A percentile compares a stretch with the other conserved stretches of the same genome.
phyloP scores from a whole-genome alignment of 92 coral and sea anemone genomes.

The Chrysogorgia sp. region DNA sequence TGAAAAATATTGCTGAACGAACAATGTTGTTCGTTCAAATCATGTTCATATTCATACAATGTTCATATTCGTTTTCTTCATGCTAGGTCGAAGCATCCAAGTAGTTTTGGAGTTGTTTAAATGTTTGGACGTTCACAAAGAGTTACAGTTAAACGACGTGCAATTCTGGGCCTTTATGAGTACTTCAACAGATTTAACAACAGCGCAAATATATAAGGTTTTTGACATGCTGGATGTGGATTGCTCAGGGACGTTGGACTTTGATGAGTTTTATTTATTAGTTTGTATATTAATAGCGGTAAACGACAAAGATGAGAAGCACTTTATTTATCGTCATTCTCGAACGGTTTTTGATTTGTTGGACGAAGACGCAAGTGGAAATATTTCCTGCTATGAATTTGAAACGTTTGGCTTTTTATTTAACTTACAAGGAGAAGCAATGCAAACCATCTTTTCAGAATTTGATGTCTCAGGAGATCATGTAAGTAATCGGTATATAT shows the following conservation, averaged over 20 bases:
- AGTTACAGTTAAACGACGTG: constrained; percentile 86
- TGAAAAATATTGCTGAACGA: too few species aligned
- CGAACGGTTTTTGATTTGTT: constrained; percentile 92
- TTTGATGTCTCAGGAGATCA: constrained; percentile 98
- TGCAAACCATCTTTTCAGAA: constrained; percentile 84
- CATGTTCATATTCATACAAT: not conserved
- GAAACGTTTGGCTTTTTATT: constrained; percentile 94
- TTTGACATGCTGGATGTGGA: constrained; percentile 98
- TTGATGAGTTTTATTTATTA: constrained; percentile 91
- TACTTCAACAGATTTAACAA: constrained; percentile 76
- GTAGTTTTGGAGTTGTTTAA: constrained; percentile 85
- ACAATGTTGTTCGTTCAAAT: too few species aligned
- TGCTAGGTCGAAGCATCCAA: constrained; percentile 78
- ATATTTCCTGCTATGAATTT: constrained; percentile 90
- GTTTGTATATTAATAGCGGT: constrained; percentile 91
- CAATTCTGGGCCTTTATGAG: constrained; percentile 95
- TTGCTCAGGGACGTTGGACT: constrained; percentile 93
- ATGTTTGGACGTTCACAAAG: constrained; percentile 83
- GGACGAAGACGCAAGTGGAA: constrained; percentile 94
- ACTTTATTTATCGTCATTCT: constrained; percentile 94
- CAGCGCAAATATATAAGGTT: constrained; percentile 86
- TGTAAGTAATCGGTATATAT: constrained; percentile 51
- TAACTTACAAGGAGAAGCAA: constrained; percentile 91
- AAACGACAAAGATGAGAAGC: constrained; percentile 87
- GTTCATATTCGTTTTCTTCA: not conserved